These are phyloP conservation scores for Antheraea yamamai DNA, from an alignment of 2,888 invertebrate genomes.

Conservation along the genomic window DNA sequence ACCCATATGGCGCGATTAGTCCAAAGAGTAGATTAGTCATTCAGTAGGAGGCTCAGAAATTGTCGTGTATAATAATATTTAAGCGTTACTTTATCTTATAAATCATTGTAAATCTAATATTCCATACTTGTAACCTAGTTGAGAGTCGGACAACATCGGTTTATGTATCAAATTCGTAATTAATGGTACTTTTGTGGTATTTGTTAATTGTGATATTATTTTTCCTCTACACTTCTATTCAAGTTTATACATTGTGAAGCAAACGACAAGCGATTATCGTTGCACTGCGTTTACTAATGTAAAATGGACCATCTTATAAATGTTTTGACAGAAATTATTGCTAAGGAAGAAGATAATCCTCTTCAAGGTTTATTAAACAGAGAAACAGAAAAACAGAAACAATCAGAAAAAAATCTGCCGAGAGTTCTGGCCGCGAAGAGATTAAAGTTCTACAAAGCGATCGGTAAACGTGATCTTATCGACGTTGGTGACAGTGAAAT, in stretches of 20 bases:
- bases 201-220: background rate
- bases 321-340: background rate
- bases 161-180: background rate
- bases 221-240: background rate
- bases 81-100: too few species aligned
- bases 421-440: slow-evolving; percentile 13
- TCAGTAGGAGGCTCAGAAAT: background rate
- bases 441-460: slow-evolving; percentile 17
- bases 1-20: background rate
- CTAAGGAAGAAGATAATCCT: background rate
- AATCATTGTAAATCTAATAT: background rate
- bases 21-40: background rate
- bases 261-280: background rate
- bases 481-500: background rate
- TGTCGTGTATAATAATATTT: too few species aligned
- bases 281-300: background rate
- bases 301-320: background rate
- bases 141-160: background rate
- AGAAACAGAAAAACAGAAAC: background rate
- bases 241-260: background rate
- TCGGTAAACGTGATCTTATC: slow-evolving; percentile 4
- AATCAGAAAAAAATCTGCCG: slow-evolving; percentile 5
- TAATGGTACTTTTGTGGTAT: background rate
- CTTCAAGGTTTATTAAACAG: background rate
- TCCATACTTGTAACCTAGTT: background rate